These are phyloP conservation scores for Diglossa cyanea DNA, from an alignment of 2,797 vertebrate genomes.

Conservation along the genomic window DNA sequence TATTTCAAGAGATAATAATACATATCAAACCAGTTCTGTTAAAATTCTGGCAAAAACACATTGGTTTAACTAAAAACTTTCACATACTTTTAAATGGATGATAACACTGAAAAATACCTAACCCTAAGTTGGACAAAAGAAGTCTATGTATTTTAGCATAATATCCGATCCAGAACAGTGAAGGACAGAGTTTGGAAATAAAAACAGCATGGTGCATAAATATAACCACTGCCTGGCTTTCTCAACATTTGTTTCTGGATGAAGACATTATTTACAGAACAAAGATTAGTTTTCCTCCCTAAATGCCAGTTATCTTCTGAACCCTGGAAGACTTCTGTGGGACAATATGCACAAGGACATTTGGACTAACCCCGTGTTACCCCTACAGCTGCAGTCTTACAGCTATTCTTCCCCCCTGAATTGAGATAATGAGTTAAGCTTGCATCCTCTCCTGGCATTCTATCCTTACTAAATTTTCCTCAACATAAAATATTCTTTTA, in stretches of 20 bases:
- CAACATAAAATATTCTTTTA: neutral
- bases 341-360: neutral
- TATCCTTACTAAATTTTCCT: neutral
- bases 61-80: neutral
- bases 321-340: neutral
- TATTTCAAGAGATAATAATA: neutral
- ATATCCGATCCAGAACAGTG: neutral
- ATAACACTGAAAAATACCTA: neutral
- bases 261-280: neutral
- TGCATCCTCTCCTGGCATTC: neutral
- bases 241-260: neutral
- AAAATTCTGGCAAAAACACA: neutral
- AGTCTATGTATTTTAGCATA: neutral
- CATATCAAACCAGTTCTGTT: neutral
- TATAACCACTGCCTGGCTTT: neutral
- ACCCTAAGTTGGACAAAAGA: neutral
- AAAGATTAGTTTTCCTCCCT: neutral
- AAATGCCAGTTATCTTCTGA: neutral
- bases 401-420: neutral
- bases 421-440: neutral
- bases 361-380: neutral
- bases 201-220: neutral
- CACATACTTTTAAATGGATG: neutral
- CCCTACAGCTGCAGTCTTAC: neutral
- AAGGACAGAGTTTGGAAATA: neutral